Conservation (phyloP, 2,888 invertebrate species). For the Minunthozetes semirufus region DNA sequence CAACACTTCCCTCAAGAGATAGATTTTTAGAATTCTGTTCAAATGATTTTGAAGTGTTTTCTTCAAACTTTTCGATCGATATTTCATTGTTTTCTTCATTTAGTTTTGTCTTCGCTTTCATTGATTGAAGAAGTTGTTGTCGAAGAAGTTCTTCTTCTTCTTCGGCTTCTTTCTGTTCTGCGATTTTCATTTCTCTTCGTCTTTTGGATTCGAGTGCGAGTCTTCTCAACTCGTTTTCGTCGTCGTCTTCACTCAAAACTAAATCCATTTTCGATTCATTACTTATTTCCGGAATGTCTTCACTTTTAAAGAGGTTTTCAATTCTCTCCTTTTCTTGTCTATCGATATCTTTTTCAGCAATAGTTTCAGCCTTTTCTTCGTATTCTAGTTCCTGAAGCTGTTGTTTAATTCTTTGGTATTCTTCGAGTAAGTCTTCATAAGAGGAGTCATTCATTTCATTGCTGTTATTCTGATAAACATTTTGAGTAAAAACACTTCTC, state of each 20-base stretch:
- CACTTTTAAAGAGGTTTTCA: neutral
- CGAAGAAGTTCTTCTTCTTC: constrained; percentile 3
- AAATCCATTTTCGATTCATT: neutral
- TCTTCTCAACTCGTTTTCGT: constrained; percentile 20
- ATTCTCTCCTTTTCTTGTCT: neutral
- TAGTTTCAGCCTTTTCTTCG: neutral
- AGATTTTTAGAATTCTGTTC: too few species aligned
- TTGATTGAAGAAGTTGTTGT: constrained; percentile 23
- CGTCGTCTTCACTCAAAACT: neutral
- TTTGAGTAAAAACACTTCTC: neutral
- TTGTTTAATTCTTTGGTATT: constrained; percentile 9
- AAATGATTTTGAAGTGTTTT: neutral
- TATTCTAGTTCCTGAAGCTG: neutral
- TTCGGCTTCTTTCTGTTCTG: neutral
- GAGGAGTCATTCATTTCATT: neutral
- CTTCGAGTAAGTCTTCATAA: constrained; percentile 21
- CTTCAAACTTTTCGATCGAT: neutral
- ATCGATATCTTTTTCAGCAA: neutral
- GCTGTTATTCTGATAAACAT: neutral
- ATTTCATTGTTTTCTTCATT: neutral
- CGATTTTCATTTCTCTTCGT: neutral
- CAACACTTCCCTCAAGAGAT: neutral
- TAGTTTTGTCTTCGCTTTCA: neutral
- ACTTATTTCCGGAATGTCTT: neutral
- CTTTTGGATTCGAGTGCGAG: constrained; percentile 10